Base-by-base conservation (phyloP, 2,113 vertebrate genomes). In the Seriola dumerili region DNA sequence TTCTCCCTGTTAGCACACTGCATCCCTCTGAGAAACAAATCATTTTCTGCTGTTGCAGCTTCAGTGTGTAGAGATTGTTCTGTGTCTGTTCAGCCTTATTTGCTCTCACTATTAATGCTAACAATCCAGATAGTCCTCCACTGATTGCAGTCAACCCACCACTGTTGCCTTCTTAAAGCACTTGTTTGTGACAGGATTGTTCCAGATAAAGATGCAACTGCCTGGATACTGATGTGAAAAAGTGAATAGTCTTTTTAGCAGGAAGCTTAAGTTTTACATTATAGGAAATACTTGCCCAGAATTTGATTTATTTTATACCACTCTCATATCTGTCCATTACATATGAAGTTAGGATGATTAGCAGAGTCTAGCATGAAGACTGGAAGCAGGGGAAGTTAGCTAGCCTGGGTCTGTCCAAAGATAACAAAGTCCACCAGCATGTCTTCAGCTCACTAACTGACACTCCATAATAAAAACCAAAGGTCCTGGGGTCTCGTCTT, bases 21-120 rank as follows among this genome's bases (percentile, higher is more conserved):
- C 19, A 46, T 58, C 17, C 62, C 54, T 66, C 13, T 54, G 42
- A 71, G 59, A 13, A 4, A 36, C 66, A 76, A 42, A 59, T 59
- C 3, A 61, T 23, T 25, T 58, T 67, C 5, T 73, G 46, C 13
- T 59, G 21, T 21, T n/a, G 14, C 3, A 23, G 19, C 64, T 72
- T 55, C 23, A 32, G 1, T 0, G 14, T 61, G 21, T 11, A 40
- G 1, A 1, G 12, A 19, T 29, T 81, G 21, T 76, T 58, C 55
- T 78, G 23, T 48, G 23, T 75, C 19, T 25, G 12, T 50, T 71
- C 19, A 36, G 19, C 16, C 29, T 29, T 6, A n/a, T 16, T 8
- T 55, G n/a, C 46, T 25, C 6, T 46, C 12, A 23, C 54, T 48
- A 19, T 17, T 55, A 42, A 44, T 14, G 29, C 54, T 8, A 61